phyloP scores from a whole-genome alignment of 2,888 invertebrate genomes.

The Mesorhabditis belari region DNA sequence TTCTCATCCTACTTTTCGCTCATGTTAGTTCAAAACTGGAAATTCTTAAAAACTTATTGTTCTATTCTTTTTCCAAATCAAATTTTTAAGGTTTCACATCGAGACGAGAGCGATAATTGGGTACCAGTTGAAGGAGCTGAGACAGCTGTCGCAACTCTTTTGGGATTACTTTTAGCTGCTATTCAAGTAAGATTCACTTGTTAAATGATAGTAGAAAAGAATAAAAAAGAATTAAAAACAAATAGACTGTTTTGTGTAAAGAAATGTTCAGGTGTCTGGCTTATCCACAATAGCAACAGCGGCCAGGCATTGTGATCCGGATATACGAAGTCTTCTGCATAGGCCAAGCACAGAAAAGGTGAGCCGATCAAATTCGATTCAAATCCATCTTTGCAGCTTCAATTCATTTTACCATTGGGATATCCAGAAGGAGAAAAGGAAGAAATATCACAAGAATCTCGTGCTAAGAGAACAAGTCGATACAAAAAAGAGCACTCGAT shows the following conservation, averaged over 20 bases:
- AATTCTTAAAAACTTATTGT: neutral
- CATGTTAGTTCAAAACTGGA: neutral
- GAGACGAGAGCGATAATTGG: neutral
- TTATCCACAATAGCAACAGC: neutral
- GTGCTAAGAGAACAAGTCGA: neutral
- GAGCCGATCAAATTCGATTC: no score
- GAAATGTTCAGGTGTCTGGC: neutral
- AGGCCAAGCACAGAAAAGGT: neutral
- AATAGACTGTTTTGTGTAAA: no score
- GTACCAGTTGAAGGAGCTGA: neutral
- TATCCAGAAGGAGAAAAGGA: neutral
- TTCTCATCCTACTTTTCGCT: neutral
- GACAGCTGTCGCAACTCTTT: neutral
- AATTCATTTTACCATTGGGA: neutral
- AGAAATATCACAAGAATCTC: neutral
- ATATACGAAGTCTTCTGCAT: neutral
- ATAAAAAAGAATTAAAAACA: neutral
- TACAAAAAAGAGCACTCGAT: neutral
- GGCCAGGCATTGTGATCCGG: neutral
- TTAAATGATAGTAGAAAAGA: no score
- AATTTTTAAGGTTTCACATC: neutral
- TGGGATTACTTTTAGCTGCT: neutral
- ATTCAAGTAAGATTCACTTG: neutral
- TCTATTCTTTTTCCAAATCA: neutral
- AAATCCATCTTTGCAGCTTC: neutral